Percentiles rank a stretch among this genome's conserved stretches.
Evolutionary conservation across 2,888 invertebrate species (phyloP).

Genomic region (Ormyrus thymus): DNA sequence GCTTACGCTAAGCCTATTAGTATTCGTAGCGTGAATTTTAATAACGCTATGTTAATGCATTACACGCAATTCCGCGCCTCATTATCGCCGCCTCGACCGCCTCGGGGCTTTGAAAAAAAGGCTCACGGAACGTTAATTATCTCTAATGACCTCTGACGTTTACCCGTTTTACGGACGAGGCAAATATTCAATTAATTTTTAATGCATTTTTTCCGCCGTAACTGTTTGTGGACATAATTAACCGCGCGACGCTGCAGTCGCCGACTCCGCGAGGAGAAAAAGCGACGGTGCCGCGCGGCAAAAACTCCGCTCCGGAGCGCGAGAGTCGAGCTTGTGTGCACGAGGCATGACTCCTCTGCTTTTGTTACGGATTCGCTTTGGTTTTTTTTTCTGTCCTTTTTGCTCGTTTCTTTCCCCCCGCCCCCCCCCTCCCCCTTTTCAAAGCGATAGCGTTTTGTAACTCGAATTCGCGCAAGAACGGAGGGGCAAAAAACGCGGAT

Average conservation of each 20-base stretch:
- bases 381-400: conserved; percentile 1
- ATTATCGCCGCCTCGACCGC: too few species aligned
- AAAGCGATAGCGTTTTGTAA: conserved; percentile 12
- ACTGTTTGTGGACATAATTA: conserved; percentile 2
- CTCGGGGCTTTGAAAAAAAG: background rate
- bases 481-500: background rate
- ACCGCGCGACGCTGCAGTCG: background rate
- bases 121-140: background rate
- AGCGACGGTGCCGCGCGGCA: background rate
- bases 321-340: background rate
- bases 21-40: too few species aligned
- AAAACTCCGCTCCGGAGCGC: too few species aligned
- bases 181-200: conserved; percentile 17
- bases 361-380: conserved; percentile 24
- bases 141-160: background rate
- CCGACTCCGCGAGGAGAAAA: background rate
- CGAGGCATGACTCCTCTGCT: conserved; percentile 11
- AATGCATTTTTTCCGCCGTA: background rate
- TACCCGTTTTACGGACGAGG: background rate
- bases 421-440: too few species aligned
- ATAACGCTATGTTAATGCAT: too few species aligned
- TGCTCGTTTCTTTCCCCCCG: background rate
- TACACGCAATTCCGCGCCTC: too few species aligned
- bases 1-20: too few species aligned
- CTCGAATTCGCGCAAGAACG: background rate